Base-by-base conservation (phyloP, 2,888 invertebrate species). In the Choristoneura rosaceana region DNA sequence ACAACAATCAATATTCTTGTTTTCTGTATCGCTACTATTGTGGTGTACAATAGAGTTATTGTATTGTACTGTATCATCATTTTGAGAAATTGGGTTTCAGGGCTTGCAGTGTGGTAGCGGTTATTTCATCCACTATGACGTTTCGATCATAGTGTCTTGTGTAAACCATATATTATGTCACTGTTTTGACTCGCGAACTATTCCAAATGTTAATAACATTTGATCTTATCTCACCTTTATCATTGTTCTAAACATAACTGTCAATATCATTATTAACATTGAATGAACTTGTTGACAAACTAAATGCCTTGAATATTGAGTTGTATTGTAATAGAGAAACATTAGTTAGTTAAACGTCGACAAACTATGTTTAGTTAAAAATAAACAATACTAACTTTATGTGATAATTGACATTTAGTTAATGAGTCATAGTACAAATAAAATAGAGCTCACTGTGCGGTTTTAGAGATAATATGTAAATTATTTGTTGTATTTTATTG, bases 231-330 rank as follows among this genome's bases (percentile, higher is more conserved):
- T 52, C 38, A 38, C 5, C 38, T 38, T 4, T 15, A 52, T n/a
- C 14, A 50, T 52, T 52, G 52, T 52, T 47, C 12, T 47, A 4
- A 47, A 47, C n/a, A 47, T 47, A 5, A n/a, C 7, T 47, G 47
- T 25, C 17, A 55, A 55, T 55, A 55, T 25, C 17, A 55, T 55
- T 12, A 58, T 9, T 33, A 34, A 4, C 38, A 38, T 38, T 55
- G 25, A 55, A 55, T 17, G 55, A 55, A 55, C 55, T 25, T 55
- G 55, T 55, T 55, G 12, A 55, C 55, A 25, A 25, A 55, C 55
- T 55, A 55, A 55, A 55, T 55, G 4, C 10, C 3, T 52, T 4
- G 17, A 55, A n/a, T 47, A 52, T 52, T 17, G 52, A 52, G 52
- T 55, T 55, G 25, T 55, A 25, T 55, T 25, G 25, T 55, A 55